Base-by-base conservation (phyloP, 2,888 invertebrate species). In the Cantharis flavilabris region DNA sequence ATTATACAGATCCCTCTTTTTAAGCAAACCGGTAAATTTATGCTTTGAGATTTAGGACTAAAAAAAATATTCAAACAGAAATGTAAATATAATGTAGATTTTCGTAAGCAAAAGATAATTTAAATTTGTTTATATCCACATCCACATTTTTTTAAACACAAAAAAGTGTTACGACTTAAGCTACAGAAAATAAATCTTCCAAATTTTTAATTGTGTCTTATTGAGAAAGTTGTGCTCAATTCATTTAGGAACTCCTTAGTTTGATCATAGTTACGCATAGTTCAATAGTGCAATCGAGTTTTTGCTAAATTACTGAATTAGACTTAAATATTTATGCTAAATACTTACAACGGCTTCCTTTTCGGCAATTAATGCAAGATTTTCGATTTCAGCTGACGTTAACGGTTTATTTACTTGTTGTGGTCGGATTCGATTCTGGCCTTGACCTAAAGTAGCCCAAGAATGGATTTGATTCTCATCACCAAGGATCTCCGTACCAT, bases 341-440 rank as follows among this genome's bases (percentile, higher is more conserved):
- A 23, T 23, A 23, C 23, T 88, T 88, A 92, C 92, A 89, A 92
- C 84, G 16, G 92, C 92, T 86, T 92, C 92, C 81, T 91, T 92
- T 86, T 92, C 92, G 2, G 90, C 90, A 84, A 90, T 89, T 4
- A 90, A 82, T 87, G 90, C 83, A 82, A 87, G 84, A 76, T 85
- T 90, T 84, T 90, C 90, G 3, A 88, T 87, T 89, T 90, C 90
- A 75, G 90, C 89, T 4, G 75, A 88, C 18, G 86, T 85, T 26
- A 84, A 79, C 62, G 86, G 87, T 74, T 84, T 84, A n/a, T 81
- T 81, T 65, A 82, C 76, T 84, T 85, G 64, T 81, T 84, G 73
- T 84, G 82, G 81, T 81, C 79, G 84, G 76, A 76, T 83, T 82
- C 80, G 85, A 81, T 81, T 86, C 82, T 33, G 76, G 69, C 49